phyloP scores from a whole-genome alignment of 37 sponge, comb jelly and placozoan species.

The Bolinopsis microptera region DNA sequence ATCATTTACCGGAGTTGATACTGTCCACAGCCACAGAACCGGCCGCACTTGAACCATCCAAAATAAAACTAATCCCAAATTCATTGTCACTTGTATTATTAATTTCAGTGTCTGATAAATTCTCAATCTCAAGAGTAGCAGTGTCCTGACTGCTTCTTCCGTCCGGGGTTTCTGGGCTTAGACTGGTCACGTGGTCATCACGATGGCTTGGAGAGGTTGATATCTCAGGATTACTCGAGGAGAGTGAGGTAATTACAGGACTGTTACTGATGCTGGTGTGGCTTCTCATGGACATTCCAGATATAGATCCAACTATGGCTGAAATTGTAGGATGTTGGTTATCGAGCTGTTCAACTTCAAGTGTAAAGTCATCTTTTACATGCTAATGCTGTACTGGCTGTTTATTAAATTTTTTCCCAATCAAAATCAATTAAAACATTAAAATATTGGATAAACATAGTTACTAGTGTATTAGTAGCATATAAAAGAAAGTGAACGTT shows the following conservation, averaged over 20 bases:
- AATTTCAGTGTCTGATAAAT: background rate
- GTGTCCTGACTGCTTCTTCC: background rate
- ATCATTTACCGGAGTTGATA: no score
- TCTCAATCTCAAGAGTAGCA: background rate
- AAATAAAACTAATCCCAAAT: background rate
- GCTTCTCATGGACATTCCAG: background rate
- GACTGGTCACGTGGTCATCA: background rate
- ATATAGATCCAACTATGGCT: background rate
- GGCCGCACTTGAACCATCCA: background rate
- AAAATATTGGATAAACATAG: no score
- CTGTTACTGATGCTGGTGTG: background rate
- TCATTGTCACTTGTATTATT: background rate
- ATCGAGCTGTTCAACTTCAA: no score
- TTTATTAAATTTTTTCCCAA: no score
- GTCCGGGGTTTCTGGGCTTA: background rate
- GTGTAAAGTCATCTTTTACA: no score
- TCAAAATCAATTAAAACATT: no score
- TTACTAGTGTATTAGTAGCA: no score
- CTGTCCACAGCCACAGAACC: no score
- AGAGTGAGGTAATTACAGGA: background rate
- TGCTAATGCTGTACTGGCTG: no score
- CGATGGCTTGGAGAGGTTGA: background rate
- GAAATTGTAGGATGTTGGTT: background rate
- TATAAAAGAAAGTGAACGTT: no score
- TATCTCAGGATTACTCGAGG: background rate